Evolutionary conservation across 2,888 invertebrate species (phyloP).

Genomic region (Drosophila kambysellisi): DNA sequence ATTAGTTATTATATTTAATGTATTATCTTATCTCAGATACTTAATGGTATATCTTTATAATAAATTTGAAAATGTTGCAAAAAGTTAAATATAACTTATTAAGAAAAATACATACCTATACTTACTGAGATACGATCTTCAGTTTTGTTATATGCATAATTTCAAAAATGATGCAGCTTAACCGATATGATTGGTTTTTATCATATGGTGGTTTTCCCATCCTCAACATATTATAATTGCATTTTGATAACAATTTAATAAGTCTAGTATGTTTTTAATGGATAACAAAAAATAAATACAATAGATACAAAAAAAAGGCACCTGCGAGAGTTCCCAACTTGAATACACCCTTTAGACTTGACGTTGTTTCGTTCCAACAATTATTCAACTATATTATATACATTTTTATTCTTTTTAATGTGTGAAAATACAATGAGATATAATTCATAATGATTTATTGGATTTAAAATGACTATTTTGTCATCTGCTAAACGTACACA

Average conservation of each 20-base stretch:
- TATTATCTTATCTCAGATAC: background rate
- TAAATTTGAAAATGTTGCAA: background rate
- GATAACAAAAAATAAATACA: too few relatives aligned
- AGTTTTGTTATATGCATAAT: background rate
- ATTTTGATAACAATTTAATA: constrained; percentile 1
- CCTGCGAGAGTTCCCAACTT: too few relatives aligned
- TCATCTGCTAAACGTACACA: background rate
- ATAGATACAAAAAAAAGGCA: background rate
- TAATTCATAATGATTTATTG: background rate
- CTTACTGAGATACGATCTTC: background rate
- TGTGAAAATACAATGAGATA: background rate
- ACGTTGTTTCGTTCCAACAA: background rate
- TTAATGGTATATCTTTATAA: background rate
- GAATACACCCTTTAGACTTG: background rate
- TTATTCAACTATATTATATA: background rate
- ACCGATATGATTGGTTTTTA: background rate
- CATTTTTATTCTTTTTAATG: background rate
- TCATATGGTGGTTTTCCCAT: background rate
- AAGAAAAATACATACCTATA: background rate
- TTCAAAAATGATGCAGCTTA: background rate
- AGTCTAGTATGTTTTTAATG: background rate
- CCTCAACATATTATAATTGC: too few relatives aligned
- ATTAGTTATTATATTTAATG: background rate
- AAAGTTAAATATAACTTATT: background rate
- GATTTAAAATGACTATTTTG: background rate